phyloP scores from a whole-genome alignment of 2,888 invertebrate genomes.

The Ophion ventricosus region DNA sequence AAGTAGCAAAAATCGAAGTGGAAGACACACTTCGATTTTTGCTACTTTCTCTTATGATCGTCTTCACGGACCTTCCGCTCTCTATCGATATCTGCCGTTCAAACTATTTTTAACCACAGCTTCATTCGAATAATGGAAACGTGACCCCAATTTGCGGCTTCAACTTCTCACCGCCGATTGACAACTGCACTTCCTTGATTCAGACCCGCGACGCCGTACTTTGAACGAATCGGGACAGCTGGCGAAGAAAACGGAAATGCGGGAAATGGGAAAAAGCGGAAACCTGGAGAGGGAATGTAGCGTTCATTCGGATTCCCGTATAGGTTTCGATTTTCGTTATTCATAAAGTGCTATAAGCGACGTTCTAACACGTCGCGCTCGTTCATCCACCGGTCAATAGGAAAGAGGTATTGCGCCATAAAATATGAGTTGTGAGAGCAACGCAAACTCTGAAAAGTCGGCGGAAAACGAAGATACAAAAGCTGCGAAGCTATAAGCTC shows the following conservation, averaged over 20 bases:
- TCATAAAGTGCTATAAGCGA: constrained; percentile 50
- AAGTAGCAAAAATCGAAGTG: too few species aligned
- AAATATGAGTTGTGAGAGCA: neutral
- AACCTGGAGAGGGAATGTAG: neutral
- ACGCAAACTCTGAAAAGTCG: neutral
- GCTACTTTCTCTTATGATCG: neutral
- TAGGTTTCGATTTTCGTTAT: constrained; percentile 34
- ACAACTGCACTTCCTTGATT: neutral
- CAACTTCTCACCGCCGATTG: neutral
- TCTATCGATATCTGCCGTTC: neutral
- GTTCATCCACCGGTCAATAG: neutral
- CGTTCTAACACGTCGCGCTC: constrained; percentile 30
- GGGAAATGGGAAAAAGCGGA: neutral
- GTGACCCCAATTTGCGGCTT: neutral
- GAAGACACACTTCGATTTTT: constrained; percentile 35
- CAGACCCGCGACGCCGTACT: neutral
- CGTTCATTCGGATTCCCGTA: neutral
- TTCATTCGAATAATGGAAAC: constrained; percentile 5
- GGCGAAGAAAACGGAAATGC: neutral
- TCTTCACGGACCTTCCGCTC: neutral
- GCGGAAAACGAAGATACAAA: neutral
- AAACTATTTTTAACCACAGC: neutral
- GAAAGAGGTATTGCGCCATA: neutral
- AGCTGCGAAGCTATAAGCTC: neutral
- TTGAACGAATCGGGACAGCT: neutral